These are phyloP conservation scores for Chlamydotis undulata DNA, from an alignment of 2,113 vertebrate species.

Conservation along the genomic window DNA sequence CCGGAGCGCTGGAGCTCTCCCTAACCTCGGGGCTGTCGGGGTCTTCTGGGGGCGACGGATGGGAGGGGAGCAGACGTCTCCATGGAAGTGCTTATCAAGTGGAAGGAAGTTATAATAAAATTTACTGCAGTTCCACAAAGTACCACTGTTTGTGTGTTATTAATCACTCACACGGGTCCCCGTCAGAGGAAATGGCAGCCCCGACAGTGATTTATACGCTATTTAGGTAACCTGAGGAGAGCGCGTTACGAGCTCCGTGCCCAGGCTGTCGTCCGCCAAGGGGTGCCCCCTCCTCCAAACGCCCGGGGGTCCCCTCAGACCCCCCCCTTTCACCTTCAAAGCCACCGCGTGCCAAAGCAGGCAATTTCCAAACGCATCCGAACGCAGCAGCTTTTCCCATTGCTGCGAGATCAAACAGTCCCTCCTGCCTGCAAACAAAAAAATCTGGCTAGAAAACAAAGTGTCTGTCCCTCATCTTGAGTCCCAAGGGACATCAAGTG, in stretches of 20 bases:
- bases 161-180: not conserved
- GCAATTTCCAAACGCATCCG: not conserved
- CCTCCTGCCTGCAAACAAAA: conserved; percentile 38
- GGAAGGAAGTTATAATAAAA: conserved; percentile 51
- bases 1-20: not conserved
- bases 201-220: conserved; percentile 11
- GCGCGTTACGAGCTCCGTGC: not conserved
- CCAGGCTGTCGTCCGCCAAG: not conserved
- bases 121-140: conserved; percentile 3
- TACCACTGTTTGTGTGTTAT: not conserved
- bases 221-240: conserved; percentile 43
- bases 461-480: rapidly evolving
- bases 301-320: not conserved
- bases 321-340: conserved; percentile 15
- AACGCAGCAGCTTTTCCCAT: not conserved
- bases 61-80: not conserved
- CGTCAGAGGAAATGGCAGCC: conserved; percentile 5
- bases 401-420: not conserved
- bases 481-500: not conserved
- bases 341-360: not conserved
- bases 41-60: not conserved
- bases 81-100: conserved; percentile 17
- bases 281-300: not conserved
- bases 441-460: conserved; percentile 14
- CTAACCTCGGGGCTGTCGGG: not conserved